Base-by-base conservation (phyloP, 2,113 vertebrate genomes). In the Scopus umbretta region DNA sequence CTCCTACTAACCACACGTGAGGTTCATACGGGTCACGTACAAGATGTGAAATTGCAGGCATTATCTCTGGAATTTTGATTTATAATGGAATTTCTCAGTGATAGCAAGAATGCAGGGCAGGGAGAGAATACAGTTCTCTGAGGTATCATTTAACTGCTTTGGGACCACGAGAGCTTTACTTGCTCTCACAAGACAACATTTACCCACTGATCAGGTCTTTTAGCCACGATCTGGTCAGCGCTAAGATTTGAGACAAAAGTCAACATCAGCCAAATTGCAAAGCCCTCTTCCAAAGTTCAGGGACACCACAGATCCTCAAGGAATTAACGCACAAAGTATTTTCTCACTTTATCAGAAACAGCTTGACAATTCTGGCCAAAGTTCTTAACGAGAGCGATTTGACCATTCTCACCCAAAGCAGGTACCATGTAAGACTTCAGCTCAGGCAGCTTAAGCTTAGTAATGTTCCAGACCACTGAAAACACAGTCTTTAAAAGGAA, bases 221-320 rank as follows among this genome's bases (percentile, higher is more conserved):
- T 30, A 94, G 66, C 58, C 53, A 55, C 0, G 0, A 80, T 11
- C 43, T 72, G 40, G n/a, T 79, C 53, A 72, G 65, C 49, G 49
- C 32, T 66, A 89, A 76, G 16, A 81, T 58, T 9, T 66, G 66
- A 86, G 45, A 66, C n/a, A 80, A 45, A 94, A 84, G 62, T 58
- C 58, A 91, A 17, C 14, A 59, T 36, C 80, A 61, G 61, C 17
- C 34, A 71, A 91, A 79, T 11, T 36, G 22, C 61, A 79, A 94
- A 43, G 40, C 47, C n/a, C n/a, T 86, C 72, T 58, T 88, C 45
- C 70, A 91, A 92, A 84, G 47, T 75, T 80, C 84, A 94, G 32
- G 53, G 70, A 65, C 83, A 72, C 20, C 16, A 16, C 10, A 61
- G 55, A 29, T 13, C 32, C 38, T 76, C 38, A 26, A 70, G 47